These are phyloP conservation scores for Papio anubis DNA, from an alignment of 2,113 vertebrate species.

Conservation along the genomic window DNA sequence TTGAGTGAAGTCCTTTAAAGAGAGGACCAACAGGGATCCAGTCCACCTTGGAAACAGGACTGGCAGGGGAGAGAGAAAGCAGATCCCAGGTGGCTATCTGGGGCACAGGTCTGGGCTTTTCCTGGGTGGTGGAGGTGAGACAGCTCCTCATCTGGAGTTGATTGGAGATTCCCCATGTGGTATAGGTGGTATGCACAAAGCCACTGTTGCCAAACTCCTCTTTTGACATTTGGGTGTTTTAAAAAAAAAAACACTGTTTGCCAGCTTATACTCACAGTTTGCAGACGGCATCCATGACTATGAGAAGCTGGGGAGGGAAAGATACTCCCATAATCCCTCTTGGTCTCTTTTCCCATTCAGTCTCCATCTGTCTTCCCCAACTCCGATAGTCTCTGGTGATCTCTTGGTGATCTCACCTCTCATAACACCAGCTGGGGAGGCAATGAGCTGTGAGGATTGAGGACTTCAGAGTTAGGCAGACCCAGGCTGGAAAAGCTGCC, in stretches of 20 bases:
- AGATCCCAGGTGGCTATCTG: neutral
- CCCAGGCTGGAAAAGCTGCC: neutral
- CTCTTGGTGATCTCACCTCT: neutral
- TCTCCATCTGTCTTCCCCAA: neutral
- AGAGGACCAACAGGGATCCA: neutral
- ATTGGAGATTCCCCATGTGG: neutral
- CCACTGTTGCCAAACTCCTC: neutral
- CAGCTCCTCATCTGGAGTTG: no score
- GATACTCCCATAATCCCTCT: neutral
- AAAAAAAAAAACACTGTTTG: neutral
- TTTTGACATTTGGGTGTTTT: neutral
- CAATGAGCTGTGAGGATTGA: neutral
- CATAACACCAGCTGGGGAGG: neutral
- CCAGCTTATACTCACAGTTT: neutral
- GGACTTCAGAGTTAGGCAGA: neutral
- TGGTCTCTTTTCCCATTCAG: neutral
- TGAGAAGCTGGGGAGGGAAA: neutral
- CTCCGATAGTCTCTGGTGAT: neutral
- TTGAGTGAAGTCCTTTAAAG: neutral
- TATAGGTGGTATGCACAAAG: neutral
- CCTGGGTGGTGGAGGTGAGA: no score
- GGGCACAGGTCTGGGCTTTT: neutral
- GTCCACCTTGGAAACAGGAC: neutral
- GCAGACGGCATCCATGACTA: neutral
- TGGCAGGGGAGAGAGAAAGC: neutral